phyloP scores from a whole-genome alignment of 1,140 invertebrate species.

The Bombus pyrosoma region DNA sequence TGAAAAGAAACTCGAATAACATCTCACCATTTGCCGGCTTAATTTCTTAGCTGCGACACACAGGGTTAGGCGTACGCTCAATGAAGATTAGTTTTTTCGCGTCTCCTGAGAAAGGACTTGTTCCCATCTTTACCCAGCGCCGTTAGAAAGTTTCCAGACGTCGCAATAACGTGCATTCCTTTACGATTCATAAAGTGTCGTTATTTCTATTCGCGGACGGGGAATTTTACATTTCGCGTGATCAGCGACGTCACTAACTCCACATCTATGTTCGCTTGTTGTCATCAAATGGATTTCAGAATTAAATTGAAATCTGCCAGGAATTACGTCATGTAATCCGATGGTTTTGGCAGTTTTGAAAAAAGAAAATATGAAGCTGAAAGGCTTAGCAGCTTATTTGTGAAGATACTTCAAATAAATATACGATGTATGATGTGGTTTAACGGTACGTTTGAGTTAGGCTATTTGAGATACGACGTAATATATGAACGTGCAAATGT shows the following conservation, averaged over 20 bases:
- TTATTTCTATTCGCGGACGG: background rate
- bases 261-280: background rate
- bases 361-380: background rate
- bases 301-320: background rate
- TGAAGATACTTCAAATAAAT: no score
- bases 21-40: conserved; percentile 5
- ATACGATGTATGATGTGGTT: no score
- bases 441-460: no score
- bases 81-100: conserved; percentile 30
- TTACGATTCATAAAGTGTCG: conserved; percentile 34
- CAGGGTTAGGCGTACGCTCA: background rate
- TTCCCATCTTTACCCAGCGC: conserved; percentile 16
- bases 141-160: conserved; percentile 31
- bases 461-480: no score
- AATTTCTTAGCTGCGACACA: background rate
- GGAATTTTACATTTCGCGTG: conserved; percentile 11
- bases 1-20: background rate
- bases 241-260: background rate
- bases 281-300: background rate
- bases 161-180: conserved; percentile 7
- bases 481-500: no score
- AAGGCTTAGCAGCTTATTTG: no score
- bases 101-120: conserved; percentile 6
- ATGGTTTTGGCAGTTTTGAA: background rate
- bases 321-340: no score